A percentile compares a stretch with the other conserved stretches of the same genome.
phyloP scores from a whole-genome alignment of 2,113 vertebrate genomes.

The Castor canadensis region DNA sequence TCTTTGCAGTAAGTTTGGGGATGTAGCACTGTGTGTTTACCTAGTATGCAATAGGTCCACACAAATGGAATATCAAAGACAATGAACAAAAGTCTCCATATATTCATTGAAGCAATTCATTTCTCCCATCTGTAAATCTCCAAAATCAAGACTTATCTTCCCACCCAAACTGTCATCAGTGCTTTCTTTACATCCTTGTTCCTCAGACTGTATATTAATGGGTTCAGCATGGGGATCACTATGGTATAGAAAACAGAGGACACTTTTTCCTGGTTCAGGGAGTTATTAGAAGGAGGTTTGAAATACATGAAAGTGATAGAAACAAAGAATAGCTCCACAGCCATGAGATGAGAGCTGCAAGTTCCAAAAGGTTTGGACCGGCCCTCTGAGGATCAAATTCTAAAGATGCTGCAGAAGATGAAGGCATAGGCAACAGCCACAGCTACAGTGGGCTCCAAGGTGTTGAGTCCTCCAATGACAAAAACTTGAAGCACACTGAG shows the following conservation, averaged over 20 bases:
- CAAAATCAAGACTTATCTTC: too few relatives aligned
- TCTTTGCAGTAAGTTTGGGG: accelerated
- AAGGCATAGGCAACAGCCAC: conserved; percentile 52
- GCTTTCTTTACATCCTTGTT: conserved; percentile 70
- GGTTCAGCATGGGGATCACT: conserved; percentile 70
- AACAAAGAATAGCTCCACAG: conserved; percentile 60
- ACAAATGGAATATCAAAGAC: background rate
- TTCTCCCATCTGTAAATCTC: background rate
- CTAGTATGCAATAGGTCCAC: background rate
- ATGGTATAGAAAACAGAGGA: conserved; percentile 66
- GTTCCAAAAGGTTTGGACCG: conserved; percentile 60
- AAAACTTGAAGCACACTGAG: conserved; percentile 48
- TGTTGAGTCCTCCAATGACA: conserved; percentile 59
- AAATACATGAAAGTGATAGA: conserved; percentile 69
- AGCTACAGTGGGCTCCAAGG: conserved; percentile 33
- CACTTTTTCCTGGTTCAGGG: conserved; percentile 54
- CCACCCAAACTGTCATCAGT: conserved; percentile 31
- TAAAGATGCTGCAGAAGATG: conserved; percentile 50
- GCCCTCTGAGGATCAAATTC: background rate
- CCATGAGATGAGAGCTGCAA: conserved; percentile 63
- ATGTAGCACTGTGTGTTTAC: background rate
- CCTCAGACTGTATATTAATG: conserved; percentile 66
- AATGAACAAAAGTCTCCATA: too few relatives aligned
- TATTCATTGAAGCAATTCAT: too few relatives aligned
- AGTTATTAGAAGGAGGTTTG: conserved; percentile 54